phyloP scores from a whole-genome alignment of 2,797 vertebrate genomes.

The Lutjanus campechanus region DNA sequence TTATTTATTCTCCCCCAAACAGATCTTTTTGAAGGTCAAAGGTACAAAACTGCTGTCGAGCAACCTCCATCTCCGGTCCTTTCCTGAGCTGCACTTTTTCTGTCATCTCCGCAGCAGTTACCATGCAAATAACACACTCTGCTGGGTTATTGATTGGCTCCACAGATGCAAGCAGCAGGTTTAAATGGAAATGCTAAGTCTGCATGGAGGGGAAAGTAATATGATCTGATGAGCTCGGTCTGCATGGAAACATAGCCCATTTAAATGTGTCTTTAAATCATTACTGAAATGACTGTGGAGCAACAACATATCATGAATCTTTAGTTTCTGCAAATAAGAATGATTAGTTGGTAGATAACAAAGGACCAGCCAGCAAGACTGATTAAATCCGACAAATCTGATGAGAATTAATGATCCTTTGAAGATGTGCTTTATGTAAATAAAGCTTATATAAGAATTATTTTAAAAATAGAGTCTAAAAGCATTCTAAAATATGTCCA shows the following conservation, averaged over 20 bases:
- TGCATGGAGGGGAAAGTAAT: slow-evolving; percentile 63
- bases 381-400: slow-evolving; percentile 35
- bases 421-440: slow-evolving; percentile 17
- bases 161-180: slow-evolving; percentile 71
- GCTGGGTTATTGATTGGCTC: slow-evolving; percentile 76
- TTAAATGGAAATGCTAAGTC: slow-evolving; percentile 66
- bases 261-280: slow-evolving; percentile 37
- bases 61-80: slow-evolving; percentile 2
- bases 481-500: slow-evolving; percentile 4
- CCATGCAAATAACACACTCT: slow-evolving; percentile 67
- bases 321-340: slow-evolving; percentile 12
- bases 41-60: slow-evolving; percentile 22
- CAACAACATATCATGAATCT: slow-evolving; percentile 15
- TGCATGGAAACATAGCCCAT: slow-evolving; percentile 38
- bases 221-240: slow-evolving; percentile 59
- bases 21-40: slow-evolving; percentile 43
- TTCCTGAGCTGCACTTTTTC: not conserved
- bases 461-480: slow-evolving; percentile 5
- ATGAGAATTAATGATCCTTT: slow-evolving; percentile 34
- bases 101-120: slow-evolving; percentile 45
- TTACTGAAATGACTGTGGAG: slow-evolving; percentile 3
- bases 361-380: not conserved
- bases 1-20: slow-evolving; percentile 18
- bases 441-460: slow-evolving; percentile 3
- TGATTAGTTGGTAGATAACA: not conserved